Percentiles rank a stretch among this genome's conserved stretches.
Conservation (phyloP, 2,113 vertebrate species). For the Tringa solitaria region DNA sequence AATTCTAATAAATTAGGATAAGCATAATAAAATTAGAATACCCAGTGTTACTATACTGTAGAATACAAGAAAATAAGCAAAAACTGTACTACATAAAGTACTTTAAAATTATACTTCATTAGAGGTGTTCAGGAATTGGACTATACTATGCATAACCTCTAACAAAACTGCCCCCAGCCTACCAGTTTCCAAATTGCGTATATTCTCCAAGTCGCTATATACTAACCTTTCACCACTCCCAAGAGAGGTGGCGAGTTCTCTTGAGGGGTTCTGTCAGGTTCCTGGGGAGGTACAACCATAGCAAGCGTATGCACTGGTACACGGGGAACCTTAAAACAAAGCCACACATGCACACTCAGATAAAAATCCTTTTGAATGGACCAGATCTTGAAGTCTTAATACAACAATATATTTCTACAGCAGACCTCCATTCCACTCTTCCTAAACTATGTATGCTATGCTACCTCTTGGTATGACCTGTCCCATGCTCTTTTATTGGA, state of each 20-base stretch:
- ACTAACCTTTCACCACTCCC: slow-evolving; percentile 91
- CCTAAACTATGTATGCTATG: neutral
- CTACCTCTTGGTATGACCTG: neutral
- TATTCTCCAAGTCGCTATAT: neutral
- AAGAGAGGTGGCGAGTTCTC: slow-evolving; percentile 84
- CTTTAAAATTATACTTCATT: neutral
- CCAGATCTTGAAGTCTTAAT: neutral
- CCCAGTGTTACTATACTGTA: neutral
- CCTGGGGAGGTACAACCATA: slow-evolving; percentile 98
- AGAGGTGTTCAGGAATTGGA: neutral
- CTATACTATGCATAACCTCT: neutral
- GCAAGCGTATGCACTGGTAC: slow-evolving; percentile 96
- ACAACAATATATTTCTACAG: neutral
- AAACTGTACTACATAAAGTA: neutral
- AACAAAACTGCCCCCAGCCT: neutral
- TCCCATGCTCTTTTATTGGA: neutral
- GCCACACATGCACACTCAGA: neutral
- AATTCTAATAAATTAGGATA: neutral
- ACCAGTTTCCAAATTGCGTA: neutral
- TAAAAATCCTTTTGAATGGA: neutral
- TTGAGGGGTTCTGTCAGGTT: slow-evolving; percentile 93
- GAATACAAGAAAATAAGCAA: neutral
- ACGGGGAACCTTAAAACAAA: slow-evolving; percentile 87
- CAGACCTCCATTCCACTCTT: neutral
- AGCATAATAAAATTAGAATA: neutral